Evolutionary conservation across 1,140 invertebrate species (phyloP).

Genomic region (Pemphigus obesinymphae): DNA sequence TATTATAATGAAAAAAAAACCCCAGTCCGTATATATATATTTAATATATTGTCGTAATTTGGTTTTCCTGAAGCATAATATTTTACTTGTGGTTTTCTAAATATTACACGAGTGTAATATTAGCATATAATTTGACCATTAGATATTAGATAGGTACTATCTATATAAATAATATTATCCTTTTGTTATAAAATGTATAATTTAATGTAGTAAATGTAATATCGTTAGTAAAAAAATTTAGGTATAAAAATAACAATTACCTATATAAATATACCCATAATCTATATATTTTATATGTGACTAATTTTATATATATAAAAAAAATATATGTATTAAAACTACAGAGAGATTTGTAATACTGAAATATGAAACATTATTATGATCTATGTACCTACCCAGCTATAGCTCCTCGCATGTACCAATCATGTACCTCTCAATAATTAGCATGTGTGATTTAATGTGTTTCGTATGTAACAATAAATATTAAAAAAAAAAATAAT

Average conservation of each 20-base stretch:
- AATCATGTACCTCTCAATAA: background rate
- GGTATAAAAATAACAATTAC: too few relatives aligned
- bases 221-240: too few relatives aligned
- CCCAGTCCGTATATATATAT: too few relatives aligned
- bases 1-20: too few relatives aligned
- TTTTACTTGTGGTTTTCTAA: background rate
- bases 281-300: background rate
- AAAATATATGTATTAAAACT: background rate
- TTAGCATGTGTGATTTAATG: background rate
- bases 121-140: too few relatives aligned
- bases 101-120: too few relatives aligned
- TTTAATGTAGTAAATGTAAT: too few relatives aligned
- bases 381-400: background rate
- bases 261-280: background rate
- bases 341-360: conserved; percentile 4
- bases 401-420: background rate
- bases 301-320: background rate
- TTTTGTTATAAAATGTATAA: background rate
- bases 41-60: too few relatives aligned
- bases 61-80: background rate
- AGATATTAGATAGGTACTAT: too few relatives aligned
- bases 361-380: conserved; percentile 19
- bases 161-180: too few relatives aligned
- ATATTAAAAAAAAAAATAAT: too few relatives aligned
- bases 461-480: background rate